Evolutionary conservation across 92 coral and sea anemone genomes (phyloP), one percentile per base, ranked within the genome.

Genomic region (Desmophyllum pertusum): DNA sequence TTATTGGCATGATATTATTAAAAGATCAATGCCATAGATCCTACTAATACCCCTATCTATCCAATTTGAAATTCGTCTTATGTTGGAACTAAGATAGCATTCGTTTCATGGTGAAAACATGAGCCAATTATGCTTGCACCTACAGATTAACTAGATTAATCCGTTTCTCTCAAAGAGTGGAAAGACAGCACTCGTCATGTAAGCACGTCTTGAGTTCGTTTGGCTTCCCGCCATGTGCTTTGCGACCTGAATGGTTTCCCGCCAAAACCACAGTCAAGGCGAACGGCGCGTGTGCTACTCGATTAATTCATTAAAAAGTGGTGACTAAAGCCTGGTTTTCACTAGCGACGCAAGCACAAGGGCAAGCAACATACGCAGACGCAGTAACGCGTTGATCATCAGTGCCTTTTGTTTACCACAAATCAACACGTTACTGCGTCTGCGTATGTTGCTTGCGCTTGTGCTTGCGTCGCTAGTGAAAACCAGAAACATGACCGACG

Each of bases 191-290:
- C 48, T 46, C 31, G 23, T 17, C 40, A 21, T 18, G 48, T 1
- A 23, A 15, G 21, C 35, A 30, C 7, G 38, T 27, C 29, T 35
- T 1, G 10, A 63, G 40, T 17, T 14, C 31, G 45, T 53, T 59
- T 78, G 82, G 80, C 80, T 53, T 57, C 65, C 65, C 65, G 35
- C 35, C 65, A 59, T n/a, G n/a, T n/a, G n/a, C n/a, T n/a, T n/a
- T n/a, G 13, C 29, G 21, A n/a, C 64, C 30, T 52, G 10, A 57
- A 57, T 57, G 31, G 43, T 66, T 66, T 66, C 71, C 71, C 71
- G 71, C 40, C 71, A 66, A 36, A 66, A 33, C 8, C 19, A 9
- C 33, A 2, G 17, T 5, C 7, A 13, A 15, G 71, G 71, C 36
- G 39, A 31, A 37, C 5, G 67, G 43, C 36, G 10, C 17, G 36